Evolutionary conservation across 2,113 vertebrate genomes (phyloP), one percentile per base, ranked within the genome.

Genomic region (Acanthochromis polyacanthus): DNA sequence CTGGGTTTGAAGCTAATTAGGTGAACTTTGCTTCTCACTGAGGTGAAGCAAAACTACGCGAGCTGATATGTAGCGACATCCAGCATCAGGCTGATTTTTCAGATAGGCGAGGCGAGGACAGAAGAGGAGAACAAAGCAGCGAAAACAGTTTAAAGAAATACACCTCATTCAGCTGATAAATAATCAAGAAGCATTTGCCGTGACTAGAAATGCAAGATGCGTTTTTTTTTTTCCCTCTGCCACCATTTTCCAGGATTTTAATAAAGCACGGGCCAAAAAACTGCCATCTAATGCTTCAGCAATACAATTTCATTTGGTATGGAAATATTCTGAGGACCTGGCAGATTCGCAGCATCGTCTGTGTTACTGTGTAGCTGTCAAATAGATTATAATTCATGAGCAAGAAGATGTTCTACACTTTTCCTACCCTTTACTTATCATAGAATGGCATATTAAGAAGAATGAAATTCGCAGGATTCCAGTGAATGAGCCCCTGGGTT

Each of bases 351-450:
- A 43, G 60, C 51, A 62, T 76, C 40, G 58, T 71, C 51, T 46
- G 48, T 58, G 64, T 55, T 61, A 43, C 77, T 59, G 77, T 73
- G 71, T 62, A 32, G 76, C 82, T 88, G 89, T 93, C 84, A 89
- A 68, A 82, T 68, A 80, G 70, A 89, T 88, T 85, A 87, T 63
- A 90, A 90, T 89, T 90, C 80, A 90, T 84, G 82, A 85, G 86
- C 63, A 73, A 52, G 64, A 45, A 75, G 64, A 86, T 82, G 87
- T 83, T 75, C 36, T 50, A 83, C 80, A 83, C 63, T 77, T 88
- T 74, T 56, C 81, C 50, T 60, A 40, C 32, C 38, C 67, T 63
- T 68, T 57, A 79, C 69, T 81, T 86, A 82, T 85, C 77, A 71
- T 11, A 82, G 66, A 86, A 61, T 30, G 43, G 79, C 66, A 80